A percentile compares a stretch with the other conserved stretches of the same genome.
Evolutionary conservation across 2,113 vertebrate species (phyloP).

Genomic region (Notothenia coriiceps): DNA sequence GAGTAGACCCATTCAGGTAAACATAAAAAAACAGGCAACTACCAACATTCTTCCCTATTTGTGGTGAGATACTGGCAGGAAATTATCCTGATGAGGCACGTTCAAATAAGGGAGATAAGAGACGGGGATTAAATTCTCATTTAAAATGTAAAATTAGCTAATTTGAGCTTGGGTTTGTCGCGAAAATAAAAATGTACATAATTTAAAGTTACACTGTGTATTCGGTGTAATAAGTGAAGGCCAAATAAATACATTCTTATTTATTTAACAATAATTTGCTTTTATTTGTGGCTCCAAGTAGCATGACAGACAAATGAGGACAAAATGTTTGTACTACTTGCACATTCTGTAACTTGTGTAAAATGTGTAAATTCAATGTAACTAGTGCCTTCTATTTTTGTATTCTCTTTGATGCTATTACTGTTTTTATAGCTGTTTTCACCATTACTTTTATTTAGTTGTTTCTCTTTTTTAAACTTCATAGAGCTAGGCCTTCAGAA

Average conservation of each 20-base stretch:
- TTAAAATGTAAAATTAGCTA: background rate
- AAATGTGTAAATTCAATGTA: too few relatives aligned
- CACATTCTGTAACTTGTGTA: too few relatives aligned
- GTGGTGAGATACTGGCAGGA: background rate
- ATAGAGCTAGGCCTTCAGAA: too few relatives aligned
- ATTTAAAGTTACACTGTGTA: background rate
- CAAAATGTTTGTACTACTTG: too few relatives aligned
- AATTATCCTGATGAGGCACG: background rate
- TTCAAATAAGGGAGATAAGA: background rate
- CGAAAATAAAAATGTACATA: background rate
- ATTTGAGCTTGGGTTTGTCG: background rate
- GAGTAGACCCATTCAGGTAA: background rate
- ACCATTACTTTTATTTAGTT: too few relatives aligned
- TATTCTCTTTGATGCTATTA: too few relatives aligned
- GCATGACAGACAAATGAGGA: background rate
- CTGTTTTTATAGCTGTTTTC: too few relatives aligned
- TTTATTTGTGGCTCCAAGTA: background rate
- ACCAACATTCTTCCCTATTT: background rate
- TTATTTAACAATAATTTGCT: background rate
- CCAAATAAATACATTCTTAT: background rate
- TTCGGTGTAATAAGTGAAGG: background rate
- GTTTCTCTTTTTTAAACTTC: too few relatives aligned
- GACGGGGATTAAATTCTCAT: background rate
- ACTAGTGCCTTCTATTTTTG: too few relatives aligned
- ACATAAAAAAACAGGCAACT: background rate